Evolutionary conservation across 2,113 vertebrate genomes (phyloP).

Genomic region (Narcine bancroftii): DNA sequence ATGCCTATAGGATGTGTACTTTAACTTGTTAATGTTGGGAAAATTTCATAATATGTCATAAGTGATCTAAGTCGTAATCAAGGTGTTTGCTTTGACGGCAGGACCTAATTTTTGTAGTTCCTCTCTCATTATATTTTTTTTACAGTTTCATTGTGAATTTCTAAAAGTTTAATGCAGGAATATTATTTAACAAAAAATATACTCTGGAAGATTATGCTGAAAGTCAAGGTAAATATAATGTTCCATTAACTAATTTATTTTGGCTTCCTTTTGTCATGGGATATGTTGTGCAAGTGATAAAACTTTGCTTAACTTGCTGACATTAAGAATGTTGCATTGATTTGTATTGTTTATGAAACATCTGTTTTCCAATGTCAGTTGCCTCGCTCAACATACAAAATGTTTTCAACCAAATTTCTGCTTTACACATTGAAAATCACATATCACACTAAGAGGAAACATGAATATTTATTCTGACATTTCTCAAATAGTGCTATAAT

Average conservation of each 20-base stretch:
- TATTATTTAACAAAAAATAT: background rate
- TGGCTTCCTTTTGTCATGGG: background rate
- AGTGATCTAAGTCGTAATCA: background rate
- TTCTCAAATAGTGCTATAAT: background rate
- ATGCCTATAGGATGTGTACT: background rate
- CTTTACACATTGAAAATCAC: background rate
- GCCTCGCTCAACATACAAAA: background rate
- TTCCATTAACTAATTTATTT: background rate
- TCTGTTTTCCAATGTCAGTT: background rate
- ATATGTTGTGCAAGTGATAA: background rate
- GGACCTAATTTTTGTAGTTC: background rate
- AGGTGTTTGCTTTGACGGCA: background rate
- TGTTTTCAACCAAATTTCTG: background rate
- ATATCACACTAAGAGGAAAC: background rate
- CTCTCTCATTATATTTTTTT: background rate
- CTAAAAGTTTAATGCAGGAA: background rate
- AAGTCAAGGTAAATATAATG: background rate
- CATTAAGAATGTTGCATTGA: background rate
- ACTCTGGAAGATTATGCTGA: background rate
- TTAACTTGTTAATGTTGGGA: background rate
- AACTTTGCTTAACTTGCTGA: background rate
- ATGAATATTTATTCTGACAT: background rate
- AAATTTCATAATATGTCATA: background rate
- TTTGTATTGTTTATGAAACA: background rate
- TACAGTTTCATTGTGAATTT: background rate